phyloP scores from a whole-genome alignment of 2,113 vertebrate species.

The Cinclus mexicanus region DNA sequence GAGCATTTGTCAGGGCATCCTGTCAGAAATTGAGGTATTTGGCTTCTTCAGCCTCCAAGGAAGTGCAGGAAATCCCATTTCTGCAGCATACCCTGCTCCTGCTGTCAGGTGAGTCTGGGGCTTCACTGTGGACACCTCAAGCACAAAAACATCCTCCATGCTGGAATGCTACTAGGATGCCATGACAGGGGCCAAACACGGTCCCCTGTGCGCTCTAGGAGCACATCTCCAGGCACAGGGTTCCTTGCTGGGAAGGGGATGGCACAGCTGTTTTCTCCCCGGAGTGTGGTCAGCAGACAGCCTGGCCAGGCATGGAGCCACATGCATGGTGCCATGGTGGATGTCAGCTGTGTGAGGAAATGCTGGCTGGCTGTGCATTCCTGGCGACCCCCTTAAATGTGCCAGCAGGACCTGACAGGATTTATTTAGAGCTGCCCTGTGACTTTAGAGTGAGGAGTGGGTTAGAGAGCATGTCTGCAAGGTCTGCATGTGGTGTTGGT shows the following conservation, averaged over 20 bases:
- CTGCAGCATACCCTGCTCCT: fast-evolving
- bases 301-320: fast-evolving
- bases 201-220: not conserved
- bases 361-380: fast-evolving
- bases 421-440: not conserved
- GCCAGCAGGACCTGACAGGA: not conserved
- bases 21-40: not conserved
- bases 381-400: not conserved
- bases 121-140: fast-evolving
- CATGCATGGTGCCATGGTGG: fast-evolving
- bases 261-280: fast-evolving
- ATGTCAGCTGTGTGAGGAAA: fast-evolving
- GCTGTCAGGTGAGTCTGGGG: fast-evolving
- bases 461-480: fast-evolving
- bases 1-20: not conserved
- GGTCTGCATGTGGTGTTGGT: fast-evolving
- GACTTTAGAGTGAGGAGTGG: not conserved
- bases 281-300: fast-evolving
- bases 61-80: not conserved
- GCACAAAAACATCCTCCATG: not conserved
- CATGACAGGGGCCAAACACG: fast-evolving
- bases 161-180: not conserved
- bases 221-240: not conserved
- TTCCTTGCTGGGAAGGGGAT: not conserved
- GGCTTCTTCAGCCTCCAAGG: not conserved